These are phyloP conservation scores for Pelecanus crispus DNA, from an alignment of 2,113 vertebrate genomes.

Conservation along the genomic window DNA sequence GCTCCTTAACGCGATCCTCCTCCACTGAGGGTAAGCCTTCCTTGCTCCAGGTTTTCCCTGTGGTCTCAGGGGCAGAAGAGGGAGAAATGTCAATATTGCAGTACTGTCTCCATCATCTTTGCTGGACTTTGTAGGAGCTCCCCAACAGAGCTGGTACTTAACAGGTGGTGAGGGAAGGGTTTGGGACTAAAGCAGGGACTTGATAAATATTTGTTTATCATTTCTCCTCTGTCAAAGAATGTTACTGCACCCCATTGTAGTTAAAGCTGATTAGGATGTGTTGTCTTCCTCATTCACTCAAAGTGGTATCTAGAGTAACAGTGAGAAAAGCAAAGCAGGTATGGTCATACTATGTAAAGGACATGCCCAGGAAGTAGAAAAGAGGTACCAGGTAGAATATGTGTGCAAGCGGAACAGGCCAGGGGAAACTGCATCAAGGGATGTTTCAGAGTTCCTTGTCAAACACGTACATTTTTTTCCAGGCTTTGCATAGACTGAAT, in stretches of 20 bases:
- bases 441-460: not conserved
- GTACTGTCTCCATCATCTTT: not conserved
- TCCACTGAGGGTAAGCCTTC: not conserved
- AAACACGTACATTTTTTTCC: not conserved
- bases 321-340: not conserved
- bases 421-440: not conserved
- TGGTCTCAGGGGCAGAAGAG: not conserved
- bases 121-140: not conserved
- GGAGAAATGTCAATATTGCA: not conserved
- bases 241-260: not conserved
- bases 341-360: not conserved
- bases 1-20: not conserved
- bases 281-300: not conserved
- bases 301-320: not conserved
- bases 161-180: not conserved
- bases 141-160: not conserved
- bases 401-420: not conserved
- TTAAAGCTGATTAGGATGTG: not conserved
- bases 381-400: not conserved
- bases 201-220: not conserved
- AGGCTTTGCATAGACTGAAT: not conserved
- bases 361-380: accelerated
- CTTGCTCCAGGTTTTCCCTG: not conserved
- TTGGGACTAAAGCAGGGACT: not conserved
- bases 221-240: not conserved